Evolutionary conservation across 1,140 invertebrate species (phyloP), one percentile per base, ranked within the genome.

Genomic region (Heliconius nattereri): DNA sequence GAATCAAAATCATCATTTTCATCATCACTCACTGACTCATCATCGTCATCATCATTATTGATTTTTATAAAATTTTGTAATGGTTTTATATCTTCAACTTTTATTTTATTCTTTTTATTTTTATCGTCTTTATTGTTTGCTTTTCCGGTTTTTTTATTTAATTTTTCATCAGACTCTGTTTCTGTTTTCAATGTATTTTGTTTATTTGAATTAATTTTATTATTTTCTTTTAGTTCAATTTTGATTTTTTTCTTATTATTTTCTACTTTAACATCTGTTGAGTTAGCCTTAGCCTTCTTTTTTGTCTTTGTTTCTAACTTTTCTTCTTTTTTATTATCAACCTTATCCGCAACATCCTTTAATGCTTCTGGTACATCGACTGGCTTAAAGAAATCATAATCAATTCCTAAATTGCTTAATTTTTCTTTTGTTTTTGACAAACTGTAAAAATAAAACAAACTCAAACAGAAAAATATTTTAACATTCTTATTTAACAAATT

Each of bases 381-480:
- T 75, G 94, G 92, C 73, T 84, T 85, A 74, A 95, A 95, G 72
- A 94, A 95, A 74, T 94, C 90, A 89, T 94, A 95, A 77, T 93
- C 87, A 75, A 95, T 91, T 9, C 89, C 93, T 37, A 94, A 75
- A 35, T 87, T 86, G 78, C 82, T 88, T 29, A 95, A 80, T 76
- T 90, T 94, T 71, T 88, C 80, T 81, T 92, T 94, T 32, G 87
- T 94, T 81, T 90, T 90, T 1, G 85, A 84, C n/a, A 92, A 76
- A 73, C 90, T 92, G 86, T 20, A 78, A 80, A 82, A 52, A 52
- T 52, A 52, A 52, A 20, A 52, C 7, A 80, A 82, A 52, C 7
- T 52, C 7, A 52, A 20, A 52, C 7, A 52, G 19, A 52, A 6
- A 20, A 52, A 7, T 5, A 52, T 52, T 20, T 52, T 16, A 52